phyloP scores from a whole-genome alignment of 1,140 invertebrate species.

The Drosophila biarmipes region DNA sequence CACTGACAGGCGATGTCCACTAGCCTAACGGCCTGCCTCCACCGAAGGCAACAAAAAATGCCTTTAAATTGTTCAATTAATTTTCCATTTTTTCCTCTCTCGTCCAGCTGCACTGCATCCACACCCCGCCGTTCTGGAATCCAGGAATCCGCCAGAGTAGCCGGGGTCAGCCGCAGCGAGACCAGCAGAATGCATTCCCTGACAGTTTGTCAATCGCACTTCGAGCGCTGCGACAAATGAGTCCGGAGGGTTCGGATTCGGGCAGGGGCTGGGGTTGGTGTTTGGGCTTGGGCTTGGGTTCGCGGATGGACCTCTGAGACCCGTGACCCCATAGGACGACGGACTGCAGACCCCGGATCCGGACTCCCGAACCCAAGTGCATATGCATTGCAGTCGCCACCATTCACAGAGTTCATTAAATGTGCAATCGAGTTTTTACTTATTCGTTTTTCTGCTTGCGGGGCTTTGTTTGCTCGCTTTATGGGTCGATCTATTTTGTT shows the following conservation, averaged over 20 bases:
- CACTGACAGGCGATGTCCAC: constrained; percentile 69
- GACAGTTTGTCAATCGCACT: constrained; percentile 81
- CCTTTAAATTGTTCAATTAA: constrained; percentile 82
- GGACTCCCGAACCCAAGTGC: not conserved
- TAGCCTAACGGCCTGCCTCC: constrained; percentile 13
- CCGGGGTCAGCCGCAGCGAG: constrained; percentile 36
- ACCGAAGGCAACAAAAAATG: constrained; percentile 47
- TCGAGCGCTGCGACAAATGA: constrained; percentile 66
- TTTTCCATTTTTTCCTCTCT: constrained; percentile 64
- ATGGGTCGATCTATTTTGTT: not conserved
- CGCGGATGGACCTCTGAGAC: constrained; percentile 9
- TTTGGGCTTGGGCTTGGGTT: not conserved
- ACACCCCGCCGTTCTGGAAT: not conserved
- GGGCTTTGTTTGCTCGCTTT: not conserved
- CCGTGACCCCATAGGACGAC: constrained; percentile 25
- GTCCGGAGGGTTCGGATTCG: constrained; percentile 9
- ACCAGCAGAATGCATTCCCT: constrained; percentile 65
- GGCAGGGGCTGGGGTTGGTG: no score
- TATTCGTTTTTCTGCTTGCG: constrained; percentile 1
- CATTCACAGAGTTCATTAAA: constrained; percentile 66
- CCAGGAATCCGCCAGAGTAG: not conserved
- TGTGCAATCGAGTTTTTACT: constrained; percentile 20
- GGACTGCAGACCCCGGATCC: constrained; percentile 19
- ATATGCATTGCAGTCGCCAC: constrained; percentile 18
- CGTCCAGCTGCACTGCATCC: constrained; percentile 34